Percentiles rank a stretch among this genome's conserved stretches.
phyloP scores from a whole-genome alignment of 2,888 invertebrate species.

The Acleris holmiana region DNA sequence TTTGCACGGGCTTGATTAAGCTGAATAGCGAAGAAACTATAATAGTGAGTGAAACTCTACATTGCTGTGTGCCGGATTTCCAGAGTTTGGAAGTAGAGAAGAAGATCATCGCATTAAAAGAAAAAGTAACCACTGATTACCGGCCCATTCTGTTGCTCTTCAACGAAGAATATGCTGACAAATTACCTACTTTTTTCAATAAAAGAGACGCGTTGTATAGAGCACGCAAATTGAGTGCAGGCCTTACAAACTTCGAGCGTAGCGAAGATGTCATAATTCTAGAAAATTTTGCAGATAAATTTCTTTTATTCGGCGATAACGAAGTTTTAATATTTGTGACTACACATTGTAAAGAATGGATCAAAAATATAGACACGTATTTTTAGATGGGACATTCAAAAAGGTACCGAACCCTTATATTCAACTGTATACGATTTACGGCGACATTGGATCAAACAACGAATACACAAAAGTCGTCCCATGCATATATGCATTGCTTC shows the following conservation, averaged over 20 bases:
- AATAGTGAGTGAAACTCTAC: not conserved
- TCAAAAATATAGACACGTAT: not conserved
- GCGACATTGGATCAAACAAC: not conserved
- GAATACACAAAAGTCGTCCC: not conserved
- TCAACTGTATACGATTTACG: not conserved
- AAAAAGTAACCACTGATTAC: not conserved
- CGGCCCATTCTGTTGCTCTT: not conserved
- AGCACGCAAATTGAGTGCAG: not conserved
- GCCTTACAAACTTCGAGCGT: not conserved
- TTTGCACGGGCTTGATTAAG: not conserved
- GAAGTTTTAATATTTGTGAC: not conserved
- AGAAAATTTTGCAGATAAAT: not conserved
- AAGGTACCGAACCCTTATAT: not conserved
- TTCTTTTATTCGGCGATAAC: not conserved
- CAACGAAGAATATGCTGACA: conserved; percentile 2
- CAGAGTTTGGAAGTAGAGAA: not conserved
- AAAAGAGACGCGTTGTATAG: not conserved
- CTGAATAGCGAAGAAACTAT: not conserved
- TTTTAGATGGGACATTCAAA: not conserved
- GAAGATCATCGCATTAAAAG: not conserved
- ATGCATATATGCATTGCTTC: not conserved
- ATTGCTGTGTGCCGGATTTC: not conserved
- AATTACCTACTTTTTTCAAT: not conserved
- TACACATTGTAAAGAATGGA: not conserved
- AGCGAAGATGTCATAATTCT: not conserved